A percentile compares a stretch with the other conserved stretches of the same genome.
These are phyloP conservation scores for Nothura maculosa DNA, from an alignment of 2,797 vertebrate species.

Conservation along the genomic window DNA sequence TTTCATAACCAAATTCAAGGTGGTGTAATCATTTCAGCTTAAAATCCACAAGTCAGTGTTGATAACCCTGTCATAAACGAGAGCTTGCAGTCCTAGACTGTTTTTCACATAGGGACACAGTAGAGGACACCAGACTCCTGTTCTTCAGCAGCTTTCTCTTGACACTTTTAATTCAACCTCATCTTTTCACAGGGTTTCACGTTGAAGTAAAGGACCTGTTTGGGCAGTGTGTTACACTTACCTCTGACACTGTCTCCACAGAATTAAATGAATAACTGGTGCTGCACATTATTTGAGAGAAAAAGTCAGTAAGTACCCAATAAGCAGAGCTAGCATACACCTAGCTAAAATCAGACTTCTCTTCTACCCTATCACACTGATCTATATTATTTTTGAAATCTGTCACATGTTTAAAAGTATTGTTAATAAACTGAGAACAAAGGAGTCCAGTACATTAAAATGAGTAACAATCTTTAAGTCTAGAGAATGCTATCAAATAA, in stretches of 20 bases:
- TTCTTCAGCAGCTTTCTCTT: not conserved
- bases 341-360: not conserved
- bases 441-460: not conserved
- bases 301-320: not conserved
- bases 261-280: not conserved
- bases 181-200: not conserved
- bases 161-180: not conserved
- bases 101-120: not conserved
- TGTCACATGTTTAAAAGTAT: not conserved
- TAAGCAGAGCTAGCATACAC: not conserved
- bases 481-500: not conserved
- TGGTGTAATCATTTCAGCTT: not conserved
- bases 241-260: not conserved
- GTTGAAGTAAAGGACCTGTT: not conserved
- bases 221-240: not conserved
- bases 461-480: not conserved
- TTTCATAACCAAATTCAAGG: not conserved
- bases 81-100: not conserved
- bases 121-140: fast-evolving
- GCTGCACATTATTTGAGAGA: not conserved
- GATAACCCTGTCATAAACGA: not conserved
- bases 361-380: not conserved
- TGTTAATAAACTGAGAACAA: not conserved
- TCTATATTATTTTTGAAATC: not conserved
- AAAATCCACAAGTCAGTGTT: not conserved